phyloP scores from a whole-genome alignment of 2,113 vertebrate genomes.

The Dinomys branickii region DNA sequence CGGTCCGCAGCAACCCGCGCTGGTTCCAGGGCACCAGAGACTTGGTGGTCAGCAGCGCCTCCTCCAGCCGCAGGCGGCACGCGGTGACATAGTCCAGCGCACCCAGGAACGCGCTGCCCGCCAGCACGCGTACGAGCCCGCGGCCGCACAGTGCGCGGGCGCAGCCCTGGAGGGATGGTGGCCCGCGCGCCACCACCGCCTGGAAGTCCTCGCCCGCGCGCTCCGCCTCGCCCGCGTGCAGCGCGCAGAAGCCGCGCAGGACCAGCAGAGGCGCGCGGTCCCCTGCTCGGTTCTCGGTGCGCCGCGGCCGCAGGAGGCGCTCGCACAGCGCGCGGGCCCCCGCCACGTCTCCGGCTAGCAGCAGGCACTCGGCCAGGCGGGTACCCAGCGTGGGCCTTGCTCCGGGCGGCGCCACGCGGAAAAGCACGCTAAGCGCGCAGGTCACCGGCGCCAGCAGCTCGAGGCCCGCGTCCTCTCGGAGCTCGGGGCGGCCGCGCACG shows the following conservation, averaged over 20 bases:
- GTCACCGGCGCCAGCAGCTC: constrained; percentile 90
- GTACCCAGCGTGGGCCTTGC: constrained; percentile 87
- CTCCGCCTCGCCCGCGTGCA: constrained; percentile 87
- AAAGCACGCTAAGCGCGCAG: constrained; percentile 88
- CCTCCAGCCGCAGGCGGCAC: constrained; percentile 90
- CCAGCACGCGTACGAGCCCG: constrained; percentile 92
- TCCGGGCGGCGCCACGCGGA: constrained; percentile 88
- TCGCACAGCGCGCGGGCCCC: constrained; percentile 90
- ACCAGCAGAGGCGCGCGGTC: constrained; percentile 92
- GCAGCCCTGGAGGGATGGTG: constrained; percentile 92
- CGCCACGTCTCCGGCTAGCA: constrained; percentile 88
- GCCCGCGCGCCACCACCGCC: constrained; percentile 90
- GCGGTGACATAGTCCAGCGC: constrained; percentile 95
- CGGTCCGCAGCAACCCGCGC: constrained; percentile 91
- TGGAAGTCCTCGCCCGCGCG: constrained; percentile 93
- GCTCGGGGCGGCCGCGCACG: constrained; percentile 87
- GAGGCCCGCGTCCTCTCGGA: constrained; percentile 87
- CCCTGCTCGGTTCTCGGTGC: constrained; percentile 84
- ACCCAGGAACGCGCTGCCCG: constrained; percentile 89
- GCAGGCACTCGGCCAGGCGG: constrained; percentile 93
- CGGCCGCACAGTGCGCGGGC: constrained; percentile 95
- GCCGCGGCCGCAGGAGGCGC: constrained; percentile 86
- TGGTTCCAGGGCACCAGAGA: constrained; percentile 96
- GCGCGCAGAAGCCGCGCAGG: constrained; percentile 91
- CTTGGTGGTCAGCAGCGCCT: constrained; percentile 91